These are phyloP conservation scores for Gracilinanus agilis DNA, from an alignment of 2,113 vertebrate genomes.

Conservation along the genomic window DNA sequence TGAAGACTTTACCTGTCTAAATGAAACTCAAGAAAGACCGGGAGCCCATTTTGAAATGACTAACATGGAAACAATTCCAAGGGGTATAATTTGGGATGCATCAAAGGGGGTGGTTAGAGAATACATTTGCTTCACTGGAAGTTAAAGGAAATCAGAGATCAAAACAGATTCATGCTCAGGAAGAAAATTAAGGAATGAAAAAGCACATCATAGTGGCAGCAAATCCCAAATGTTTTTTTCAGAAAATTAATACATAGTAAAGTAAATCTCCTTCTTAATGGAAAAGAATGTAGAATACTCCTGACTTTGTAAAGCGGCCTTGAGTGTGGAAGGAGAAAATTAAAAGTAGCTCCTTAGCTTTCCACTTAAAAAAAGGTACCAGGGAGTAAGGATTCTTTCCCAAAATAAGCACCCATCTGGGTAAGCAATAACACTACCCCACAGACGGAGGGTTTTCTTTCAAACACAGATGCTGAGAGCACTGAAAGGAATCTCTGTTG, in stretches of 20 bases:
- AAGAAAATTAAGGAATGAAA: conserved; percentile 77
- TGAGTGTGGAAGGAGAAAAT: conserved; percentile 46
- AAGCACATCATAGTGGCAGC: conserved; percentile 63
- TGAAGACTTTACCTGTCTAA: conserved; percentile 81
- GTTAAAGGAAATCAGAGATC: conserved; percentile 78
- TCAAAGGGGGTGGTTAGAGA: conserved; percentile 70
- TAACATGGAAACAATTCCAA: conserved; percentile 76
- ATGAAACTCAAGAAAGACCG: conserved; percentile 79
- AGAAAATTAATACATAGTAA: conserved; percentile 71
- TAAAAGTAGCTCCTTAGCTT: conserved; percentile 58
- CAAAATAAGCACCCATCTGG: conserved; percentile 45
- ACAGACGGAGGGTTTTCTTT: not conserved
- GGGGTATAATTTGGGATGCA: conserved; percentile 76
- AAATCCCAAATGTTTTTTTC: conserved; percentile 70
- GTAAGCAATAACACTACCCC: conserved; percentile 29
- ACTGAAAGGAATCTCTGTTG: not conserved
- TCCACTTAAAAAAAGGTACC: conserved; percentile 61
- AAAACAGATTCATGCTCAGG: conserved; percentile 71
- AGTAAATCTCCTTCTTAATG: conserved; percentile 59
- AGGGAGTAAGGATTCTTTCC: conserved; percentile 38
- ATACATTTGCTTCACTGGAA: conserved; percentile 68
- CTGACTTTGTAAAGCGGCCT: conserved; percentile 63
- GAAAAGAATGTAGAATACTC: not conserved
- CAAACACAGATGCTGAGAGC: conserved; percentile 32
- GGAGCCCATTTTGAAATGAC: conserved; percentile 79